Evolutionary conservation across 2,888 invertebrate species (phyloP).

Genomic region (Tipula vernalis): DNA sequence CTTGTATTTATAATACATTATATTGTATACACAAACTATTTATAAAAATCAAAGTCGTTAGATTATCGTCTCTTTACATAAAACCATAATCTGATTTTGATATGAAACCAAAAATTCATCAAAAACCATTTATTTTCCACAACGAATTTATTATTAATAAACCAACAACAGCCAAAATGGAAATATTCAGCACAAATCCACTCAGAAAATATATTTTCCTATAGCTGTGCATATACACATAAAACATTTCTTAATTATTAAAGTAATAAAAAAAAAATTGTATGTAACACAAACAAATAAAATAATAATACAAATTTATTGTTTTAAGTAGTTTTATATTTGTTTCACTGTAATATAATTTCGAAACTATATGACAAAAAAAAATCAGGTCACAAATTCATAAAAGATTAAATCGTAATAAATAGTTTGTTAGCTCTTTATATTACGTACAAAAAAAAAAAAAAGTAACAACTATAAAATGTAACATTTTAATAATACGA

Average conservation of each 20-base stretch:
- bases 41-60: neutral
- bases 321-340: neutral
- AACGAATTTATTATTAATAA: neutral
- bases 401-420: neutral
- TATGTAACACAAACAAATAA: neutral
- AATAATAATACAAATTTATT: slow-evolving; percentile 4
- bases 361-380: neutral
- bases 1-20: too few species aligned
- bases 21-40: too few species aligned
- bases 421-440: neutral
- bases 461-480: neutral
- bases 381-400: neutral
- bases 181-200: neutral
- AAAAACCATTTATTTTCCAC: neutral
- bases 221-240: neutral
- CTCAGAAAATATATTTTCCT: neutral
- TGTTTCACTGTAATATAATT: neutral
- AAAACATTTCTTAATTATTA: neutral
- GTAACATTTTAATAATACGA: too few species aligned
- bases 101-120: neutral
- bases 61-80: neutral
- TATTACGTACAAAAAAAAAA: neutral
- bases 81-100: neutral
- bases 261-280: neutral
- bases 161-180: neutral